Evolutionary conservation across 2,888 invertebrate genomes (phyloP).

Genomic region (Drosophila rubida): DNA sequence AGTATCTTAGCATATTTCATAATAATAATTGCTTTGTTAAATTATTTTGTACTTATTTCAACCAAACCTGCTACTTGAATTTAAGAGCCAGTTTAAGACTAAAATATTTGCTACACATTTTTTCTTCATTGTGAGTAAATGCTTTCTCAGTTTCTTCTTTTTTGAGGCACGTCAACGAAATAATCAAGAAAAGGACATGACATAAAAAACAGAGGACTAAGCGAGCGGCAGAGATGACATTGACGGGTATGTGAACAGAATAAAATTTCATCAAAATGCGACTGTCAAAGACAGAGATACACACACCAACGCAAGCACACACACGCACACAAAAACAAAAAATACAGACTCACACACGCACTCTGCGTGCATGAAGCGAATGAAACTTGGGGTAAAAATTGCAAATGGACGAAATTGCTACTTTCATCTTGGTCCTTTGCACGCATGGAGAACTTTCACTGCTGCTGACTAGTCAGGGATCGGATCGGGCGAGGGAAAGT

Average conservation of each 20-base stretch:
- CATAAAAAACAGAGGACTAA: constrained; percentile 61
- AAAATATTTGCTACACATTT: not conserved
- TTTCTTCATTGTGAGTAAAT: not conserved
- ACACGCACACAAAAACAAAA: constrained; percentile 15
- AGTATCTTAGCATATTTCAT: too few species aligned
- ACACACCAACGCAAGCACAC: constrained; percentile 26
- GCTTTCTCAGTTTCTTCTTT: not conserved
- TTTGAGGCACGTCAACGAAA: constrained; percentile 75
- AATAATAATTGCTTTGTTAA: too few species aligned
- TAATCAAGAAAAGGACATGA: constrained; percentile 76
- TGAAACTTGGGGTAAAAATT: constrained; percentile 62
- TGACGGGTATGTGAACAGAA: constrained; percentile 79
- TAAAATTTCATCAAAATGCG: constrained; percentile 78
- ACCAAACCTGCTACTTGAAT: too few species aligned
- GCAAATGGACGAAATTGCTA: constrained; percentile 78
- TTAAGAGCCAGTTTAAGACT: not conserved
- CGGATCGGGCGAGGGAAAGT: not conserved
- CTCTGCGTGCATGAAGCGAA: constrained; percentile 4
- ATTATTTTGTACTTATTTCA: too few species aligned
- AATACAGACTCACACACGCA: constrained; percentile 13
- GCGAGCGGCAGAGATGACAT: constrained; percentile 79
- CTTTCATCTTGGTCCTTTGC: constrained; percentile 74
- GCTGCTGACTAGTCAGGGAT: constrained; percentile 21
- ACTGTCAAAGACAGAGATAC: constrained; percentile 68
- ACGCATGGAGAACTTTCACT: constrained; percentile 77